These are phyloP conservation scores for Porites evermanni DNA, from an alignment of 92 coral and sea anemone genomes.

Conservation along the genomic window DNA sequence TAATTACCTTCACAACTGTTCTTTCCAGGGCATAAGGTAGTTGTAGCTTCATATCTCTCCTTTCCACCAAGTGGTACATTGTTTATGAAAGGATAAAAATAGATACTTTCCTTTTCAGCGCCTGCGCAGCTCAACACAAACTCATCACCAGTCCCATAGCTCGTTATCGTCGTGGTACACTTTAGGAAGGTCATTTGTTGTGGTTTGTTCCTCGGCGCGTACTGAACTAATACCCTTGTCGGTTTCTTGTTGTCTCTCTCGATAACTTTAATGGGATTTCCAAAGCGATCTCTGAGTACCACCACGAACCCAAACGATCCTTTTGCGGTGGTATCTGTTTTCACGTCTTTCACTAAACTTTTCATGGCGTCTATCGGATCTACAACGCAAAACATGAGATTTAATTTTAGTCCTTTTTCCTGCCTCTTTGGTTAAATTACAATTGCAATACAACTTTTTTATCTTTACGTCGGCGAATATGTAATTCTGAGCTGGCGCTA, in stretches of 20 bases:
- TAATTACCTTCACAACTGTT: slow-evolving; percentile 60
- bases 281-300: slow-evolving; percentile 55
- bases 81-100: slow-evolving; percentile 60
- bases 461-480: no score
- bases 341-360: slow-evolving; percentile 47
- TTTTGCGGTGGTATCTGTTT: slow-evolving; percentile 36
- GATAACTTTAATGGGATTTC: slow-evolving; percentile 23
- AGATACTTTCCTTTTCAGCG: slow-evolving; percentile 50
- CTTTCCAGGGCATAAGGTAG: slow-evolving; percentile 70
- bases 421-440: no score
- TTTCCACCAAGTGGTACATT: slow-evolving; percentile 63
- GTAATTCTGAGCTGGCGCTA: no score
- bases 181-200: slow-evolving; percentile 40
- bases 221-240: slow-evolving; percentile 56
- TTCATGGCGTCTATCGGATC: slow-evolving; percentile 73
- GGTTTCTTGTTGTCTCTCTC: background rate
- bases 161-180: slow-evolving; percentile 25
- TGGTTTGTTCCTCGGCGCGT: slow-evolving; percentile 36
- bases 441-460: no score
- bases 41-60: slow-evolving; percentile 47
- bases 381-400: background rate
- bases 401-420: no score
- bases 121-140: slow-evolving; percentile 47
- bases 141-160: slow-evolving; percentile 19
- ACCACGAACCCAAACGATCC: slow-evolving; percentile 66